These are phyloP conservation scores for Mus pahari DNA, from an alignment of 2,113 vertebrate genomes.

Conservation along the genomic window DNA sequence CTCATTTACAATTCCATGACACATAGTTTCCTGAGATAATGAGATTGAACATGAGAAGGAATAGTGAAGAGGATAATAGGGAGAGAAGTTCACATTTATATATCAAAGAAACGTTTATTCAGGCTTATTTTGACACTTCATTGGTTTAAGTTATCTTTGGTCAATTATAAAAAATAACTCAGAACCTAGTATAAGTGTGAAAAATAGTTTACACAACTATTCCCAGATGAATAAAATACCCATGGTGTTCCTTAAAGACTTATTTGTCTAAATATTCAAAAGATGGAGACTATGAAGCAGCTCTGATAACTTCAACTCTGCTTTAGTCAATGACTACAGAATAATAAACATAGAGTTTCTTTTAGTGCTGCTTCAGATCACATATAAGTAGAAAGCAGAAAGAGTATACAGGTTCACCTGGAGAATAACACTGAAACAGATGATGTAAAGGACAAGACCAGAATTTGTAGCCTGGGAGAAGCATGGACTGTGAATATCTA, in stretches of 20 bases:
- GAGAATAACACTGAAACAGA: conserved; percentile 6
- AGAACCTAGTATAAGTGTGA: background rate
- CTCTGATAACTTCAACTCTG: background rate
- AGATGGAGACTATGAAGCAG: background rate
- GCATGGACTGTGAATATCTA: background rate
- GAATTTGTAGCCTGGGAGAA: background rate
- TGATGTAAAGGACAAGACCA: background rate
- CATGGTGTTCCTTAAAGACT: background rate
- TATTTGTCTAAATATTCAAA: background rate
- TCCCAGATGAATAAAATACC: background rate
- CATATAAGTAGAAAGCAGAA: background rate
- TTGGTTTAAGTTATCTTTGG: background rate
- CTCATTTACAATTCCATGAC: background rate
- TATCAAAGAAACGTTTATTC: background rate
- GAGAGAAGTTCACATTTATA: background rate
- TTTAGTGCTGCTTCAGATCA: background rate
- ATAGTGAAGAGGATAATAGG: background rate
- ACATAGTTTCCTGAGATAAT: background rate
- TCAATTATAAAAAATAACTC: background rate
- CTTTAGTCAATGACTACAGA: background rate
- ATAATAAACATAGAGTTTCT: background rate
- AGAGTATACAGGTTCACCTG: background rate
- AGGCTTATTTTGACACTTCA: background rate
- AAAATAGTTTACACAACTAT: background rate
- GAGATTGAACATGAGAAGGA: background rate